These are phyloP conservation scores for Sebastes itinus DNA, from an alignment of 2,797 vertebrate genomes.

Conservation along the genomic window DNA sequence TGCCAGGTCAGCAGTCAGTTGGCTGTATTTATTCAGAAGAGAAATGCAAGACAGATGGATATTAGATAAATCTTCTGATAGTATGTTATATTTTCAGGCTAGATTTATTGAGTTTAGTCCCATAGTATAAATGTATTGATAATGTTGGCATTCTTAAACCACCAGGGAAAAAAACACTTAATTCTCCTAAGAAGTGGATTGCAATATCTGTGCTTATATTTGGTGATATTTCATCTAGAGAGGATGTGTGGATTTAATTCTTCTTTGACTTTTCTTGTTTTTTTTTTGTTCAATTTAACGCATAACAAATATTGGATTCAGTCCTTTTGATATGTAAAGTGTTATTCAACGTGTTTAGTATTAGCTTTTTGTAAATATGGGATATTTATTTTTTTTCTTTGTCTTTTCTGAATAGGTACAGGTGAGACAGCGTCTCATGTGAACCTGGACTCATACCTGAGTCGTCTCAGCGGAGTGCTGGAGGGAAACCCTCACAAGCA, in stretches of 20 bases:
- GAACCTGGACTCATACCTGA: constrained; percentile 95
- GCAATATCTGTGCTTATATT: background rate
- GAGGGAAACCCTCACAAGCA: constrained; percentile 94
- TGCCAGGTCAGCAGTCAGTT: constrained; percentile 85
- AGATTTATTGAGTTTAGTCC: background rate
- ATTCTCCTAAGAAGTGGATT: background rate
- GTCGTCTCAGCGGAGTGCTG: constrained; percentile 89
- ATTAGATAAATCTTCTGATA: background rate
- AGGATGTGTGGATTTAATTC: background rate
- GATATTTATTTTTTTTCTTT: background rate
- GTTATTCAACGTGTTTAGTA: background rate
- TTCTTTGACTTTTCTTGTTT: background rate
- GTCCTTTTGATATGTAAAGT: background rate
- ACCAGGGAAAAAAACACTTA: background rate
- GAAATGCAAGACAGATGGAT: background rate
- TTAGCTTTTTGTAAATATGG: background rate
- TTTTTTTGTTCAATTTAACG: fast-evolving
- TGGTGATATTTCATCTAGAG: background rate
- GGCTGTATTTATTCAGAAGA: background rate
- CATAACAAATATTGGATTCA: background rate
- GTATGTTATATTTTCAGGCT: background rate
- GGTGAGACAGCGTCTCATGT: constrained; percentile 93
- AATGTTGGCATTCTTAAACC: background rate
- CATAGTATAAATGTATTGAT: background rate
- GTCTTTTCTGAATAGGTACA: constrained; percentile 79